Percentiles rank a stretch among this genome's conserved stretches.
These are phyloP conservation scores for Sialis lutaria DNA, from an alignment of 2,888 invertebrate species.

Conservation along the genomic window DNA sequence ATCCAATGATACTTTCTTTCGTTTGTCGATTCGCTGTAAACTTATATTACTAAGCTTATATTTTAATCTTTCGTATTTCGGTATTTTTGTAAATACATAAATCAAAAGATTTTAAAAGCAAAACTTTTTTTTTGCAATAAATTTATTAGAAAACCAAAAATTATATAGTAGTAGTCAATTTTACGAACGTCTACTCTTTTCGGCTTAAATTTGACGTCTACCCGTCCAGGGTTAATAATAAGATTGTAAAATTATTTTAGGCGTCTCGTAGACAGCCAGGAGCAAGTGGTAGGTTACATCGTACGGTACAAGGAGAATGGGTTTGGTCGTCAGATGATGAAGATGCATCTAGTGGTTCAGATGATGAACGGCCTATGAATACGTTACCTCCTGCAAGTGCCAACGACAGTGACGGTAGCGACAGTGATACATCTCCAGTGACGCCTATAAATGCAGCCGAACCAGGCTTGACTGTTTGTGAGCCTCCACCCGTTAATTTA, in stretches of 20 bases:
- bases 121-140: too few relatives aligned
- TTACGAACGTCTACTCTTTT: too few relatives aligned
- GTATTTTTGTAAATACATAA: too few relatives aligned
- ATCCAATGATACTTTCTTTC: too few relatives aligned
- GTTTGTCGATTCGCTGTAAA: too few relatives aligned
- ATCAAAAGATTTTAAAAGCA: too few relatives aligned
- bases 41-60: too few relatives aligned
- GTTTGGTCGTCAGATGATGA: constrained; percentile 96
- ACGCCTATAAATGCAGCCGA: constrained; percentile 13
- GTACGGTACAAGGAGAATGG: constrained; percentile 95
- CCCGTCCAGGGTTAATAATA: too few relatives aligned
- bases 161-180: too few relatives aligned
- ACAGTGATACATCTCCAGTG: constrained; percentile 24
- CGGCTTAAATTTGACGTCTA: too few relatives aligned
- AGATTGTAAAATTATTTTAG: constrained; percentile 17
- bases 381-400: constrained; percentile 20
- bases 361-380: constrained; percentile 30
- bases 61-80: too few relatives aligned
- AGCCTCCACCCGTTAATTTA: constrained; percentile 48
- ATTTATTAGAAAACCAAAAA: too few relatives aligned
- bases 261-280: constrained; percentile 70
- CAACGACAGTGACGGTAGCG: constrained; percentile 24
- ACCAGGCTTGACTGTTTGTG: constrained; percentile 2
- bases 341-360: constrained; percentile 39
- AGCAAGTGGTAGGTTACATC: constrained; percentile 67